Conservation (phyloP, 30 jellyfish, hydroid and myxozoan species). For the Turritopsis rubra region DNA sequence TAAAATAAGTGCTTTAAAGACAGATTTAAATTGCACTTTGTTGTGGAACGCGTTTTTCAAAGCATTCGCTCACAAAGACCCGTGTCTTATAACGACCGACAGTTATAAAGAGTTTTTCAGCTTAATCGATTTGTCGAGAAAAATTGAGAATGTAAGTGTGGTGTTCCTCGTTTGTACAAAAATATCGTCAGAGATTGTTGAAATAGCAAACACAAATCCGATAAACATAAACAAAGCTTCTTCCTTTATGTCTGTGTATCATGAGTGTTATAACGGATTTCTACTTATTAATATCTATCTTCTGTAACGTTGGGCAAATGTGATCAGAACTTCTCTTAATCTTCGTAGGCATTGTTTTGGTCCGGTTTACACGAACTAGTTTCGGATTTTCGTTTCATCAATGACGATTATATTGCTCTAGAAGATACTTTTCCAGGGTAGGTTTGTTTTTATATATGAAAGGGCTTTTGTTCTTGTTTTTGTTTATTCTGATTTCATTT, state of each 20-base stretch:
- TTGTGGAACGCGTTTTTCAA: constrained; percentile 17
- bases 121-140: constrained; percentile 6
- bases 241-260: neutral
- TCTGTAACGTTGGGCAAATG: neutral
- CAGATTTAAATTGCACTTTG: constrained; percentile 23
- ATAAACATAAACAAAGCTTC: neutral
- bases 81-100: constrained; percentile 20
- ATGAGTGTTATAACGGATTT: neutral
- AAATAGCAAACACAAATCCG: neutral
- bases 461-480: no score
- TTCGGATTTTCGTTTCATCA: neutral
- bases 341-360: constrained; percentile 31
- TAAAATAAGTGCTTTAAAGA: constrained; percentile 18
- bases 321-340: neutral
- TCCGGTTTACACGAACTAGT: constrained; percentile 28
- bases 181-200: neutral
- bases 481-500: no score
- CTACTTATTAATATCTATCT: neutral
- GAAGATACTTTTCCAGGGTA: constrained; percentile 40
- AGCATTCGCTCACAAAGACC: constrained; percentile 25
- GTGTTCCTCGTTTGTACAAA: neutral
- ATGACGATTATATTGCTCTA: constrained; percentile 29
- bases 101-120: constrained; percentile 15
- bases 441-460: neutral
- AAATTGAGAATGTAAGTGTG: constrained; percentile 23